phyloP scores from a whole-genome alignment of 2,888 invertebrate genomes.

The Neria commutata region DNA sequence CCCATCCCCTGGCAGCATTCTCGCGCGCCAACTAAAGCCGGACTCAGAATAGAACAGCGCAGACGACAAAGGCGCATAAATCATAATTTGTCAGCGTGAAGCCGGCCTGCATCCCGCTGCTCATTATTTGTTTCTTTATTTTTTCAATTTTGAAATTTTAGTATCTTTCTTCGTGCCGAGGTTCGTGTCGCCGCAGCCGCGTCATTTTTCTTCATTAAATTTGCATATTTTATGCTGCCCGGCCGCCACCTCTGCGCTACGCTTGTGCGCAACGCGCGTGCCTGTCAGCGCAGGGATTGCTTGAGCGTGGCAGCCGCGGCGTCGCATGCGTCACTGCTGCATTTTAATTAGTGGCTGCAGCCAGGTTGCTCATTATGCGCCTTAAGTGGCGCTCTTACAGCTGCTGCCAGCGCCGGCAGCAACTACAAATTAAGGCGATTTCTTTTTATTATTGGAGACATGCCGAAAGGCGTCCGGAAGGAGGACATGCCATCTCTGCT shows the following conservation, averaged over 20 bases:
- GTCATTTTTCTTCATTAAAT: constrained; percentile 42
- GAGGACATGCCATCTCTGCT: too few relatives aligned
- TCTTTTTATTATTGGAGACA: neutral
- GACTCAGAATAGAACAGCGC: constrained; percentile 6
- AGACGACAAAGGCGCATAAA: constrained; percentile 30
- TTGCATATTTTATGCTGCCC: constrained; percentile 32
- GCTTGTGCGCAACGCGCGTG: neutral
- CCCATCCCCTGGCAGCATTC: too few relatives aligned
- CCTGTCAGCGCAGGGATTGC: neutral
- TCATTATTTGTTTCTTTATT: constrained; percentile 9
- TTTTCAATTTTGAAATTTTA: too few relatives aligned
- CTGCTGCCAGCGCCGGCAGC: neutral
- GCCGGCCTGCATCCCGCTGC: neutral
- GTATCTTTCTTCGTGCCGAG: neutral
- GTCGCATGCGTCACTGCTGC: neutral
- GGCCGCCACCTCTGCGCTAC: neutral
- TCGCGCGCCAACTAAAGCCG: neutral
- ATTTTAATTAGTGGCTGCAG: constrained; percentile 2
- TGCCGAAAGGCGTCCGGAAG: too few relatives aligned
- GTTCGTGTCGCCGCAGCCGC: neutral
- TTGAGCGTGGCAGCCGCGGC: neutral
- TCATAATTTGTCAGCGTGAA: constrained; percentile 46
- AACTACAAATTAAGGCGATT: neutral
- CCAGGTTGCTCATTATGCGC: neutral
- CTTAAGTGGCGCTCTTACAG: neutral